phyloP scores from a whole-genome alignment of 2,888 invertebrate species.

The Idaea aversata region DNA sequence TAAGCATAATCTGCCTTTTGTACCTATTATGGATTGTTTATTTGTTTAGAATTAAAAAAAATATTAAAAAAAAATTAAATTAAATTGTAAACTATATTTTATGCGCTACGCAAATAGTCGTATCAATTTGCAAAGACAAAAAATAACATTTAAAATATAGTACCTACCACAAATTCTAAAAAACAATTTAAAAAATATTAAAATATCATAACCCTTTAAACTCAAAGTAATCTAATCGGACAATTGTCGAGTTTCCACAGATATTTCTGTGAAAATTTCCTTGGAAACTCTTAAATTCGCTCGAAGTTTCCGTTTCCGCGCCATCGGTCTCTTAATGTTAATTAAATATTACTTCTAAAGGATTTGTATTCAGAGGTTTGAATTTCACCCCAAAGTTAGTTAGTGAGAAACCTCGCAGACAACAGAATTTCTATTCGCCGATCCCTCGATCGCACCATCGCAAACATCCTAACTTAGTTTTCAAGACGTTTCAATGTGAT shows the following conservation, averaged over 20 bases:
- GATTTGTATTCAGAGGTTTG: conserved; percentile 44
- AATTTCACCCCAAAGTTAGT: conserved; percentile 18
- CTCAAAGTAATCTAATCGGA: conserved; percentile 1
- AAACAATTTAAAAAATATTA: conserved; percentile 23
- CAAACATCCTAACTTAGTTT: too few relatives aligned
- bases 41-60: too few relatives aligned
- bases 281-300: not conserved
- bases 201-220: conserved; percentile 1
- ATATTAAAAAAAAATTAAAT: too few relatives aligned
- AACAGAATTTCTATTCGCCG: not conserved
- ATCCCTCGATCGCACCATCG: too few relatives aligned
- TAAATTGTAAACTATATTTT: too few relatives aligned
- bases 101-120: too few relatives aligned
- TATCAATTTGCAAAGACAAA: too few relatives aligned
- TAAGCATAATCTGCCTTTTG: too few relatives aligned
- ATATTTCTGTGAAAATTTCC: not conserved
- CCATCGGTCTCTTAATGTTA: conserved; percentile 66
- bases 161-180: conserved; percentile 10
- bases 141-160: too few relatives aligned
- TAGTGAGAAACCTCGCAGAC: not conserved
- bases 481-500: too few relatives aligned
- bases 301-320: conserved; percentile 39
- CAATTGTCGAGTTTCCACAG: not conserved
- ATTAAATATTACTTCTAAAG: conserved; percentile 55
- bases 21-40: too few relatives aligned